Conservation (phyloP, 2,888 invertebrate genomes). For the Caenorhabditis sp. region DNA sequence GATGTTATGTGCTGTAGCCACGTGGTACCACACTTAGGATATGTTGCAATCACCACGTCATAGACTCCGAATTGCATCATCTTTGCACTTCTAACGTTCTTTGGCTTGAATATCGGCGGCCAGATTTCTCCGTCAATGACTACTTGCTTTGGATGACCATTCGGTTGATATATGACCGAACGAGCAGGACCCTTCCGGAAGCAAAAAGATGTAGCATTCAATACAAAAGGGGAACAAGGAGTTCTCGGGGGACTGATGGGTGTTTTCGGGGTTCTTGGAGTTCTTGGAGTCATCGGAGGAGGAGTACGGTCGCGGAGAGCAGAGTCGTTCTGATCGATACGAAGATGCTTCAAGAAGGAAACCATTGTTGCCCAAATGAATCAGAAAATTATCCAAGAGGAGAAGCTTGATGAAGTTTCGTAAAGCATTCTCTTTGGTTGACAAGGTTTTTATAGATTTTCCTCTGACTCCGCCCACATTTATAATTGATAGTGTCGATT, state of each 20-base stretch:
- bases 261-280: constrained; percentile 57
- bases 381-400: neutral
- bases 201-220: constrained; percentile 69
- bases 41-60: constrained; percentile 82
- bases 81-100: constrained; percentile 79
- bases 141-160: constrained; percentile 79
- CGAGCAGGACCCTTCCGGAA: constrained; percentile 71
- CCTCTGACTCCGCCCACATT: constrained; percentile 25
- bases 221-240: constrained; percentile 69
- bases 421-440: neutral
- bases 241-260: constrained; percentile 67
- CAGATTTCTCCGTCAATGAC: constrained; percentile 82
- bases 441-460: neutral
- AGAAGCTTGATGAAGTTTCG: neutral
- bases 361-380: too few relatives aligned
- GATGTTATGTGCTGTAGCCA: constrained; percentile 82
- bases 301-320: constrained; percentile 63
- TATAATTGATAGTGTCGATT: constrained; percentile 23
- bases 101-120: constrained; percentile 82
- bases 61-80: constrained; percentile 69
- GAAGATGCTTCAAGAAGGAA: constrained; percentile 66
- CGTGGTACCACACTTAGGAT: constrained; percentile 83
- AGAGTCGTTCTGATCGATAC: constrained; percentile 64
- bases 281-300: constrained; percentile 56
- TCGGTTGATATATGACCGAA: constrained; percentile 75